Base-by-base conservation (phyloP, 2,797 vertebrate species). In the Hipposideros larvatus region DNA sequence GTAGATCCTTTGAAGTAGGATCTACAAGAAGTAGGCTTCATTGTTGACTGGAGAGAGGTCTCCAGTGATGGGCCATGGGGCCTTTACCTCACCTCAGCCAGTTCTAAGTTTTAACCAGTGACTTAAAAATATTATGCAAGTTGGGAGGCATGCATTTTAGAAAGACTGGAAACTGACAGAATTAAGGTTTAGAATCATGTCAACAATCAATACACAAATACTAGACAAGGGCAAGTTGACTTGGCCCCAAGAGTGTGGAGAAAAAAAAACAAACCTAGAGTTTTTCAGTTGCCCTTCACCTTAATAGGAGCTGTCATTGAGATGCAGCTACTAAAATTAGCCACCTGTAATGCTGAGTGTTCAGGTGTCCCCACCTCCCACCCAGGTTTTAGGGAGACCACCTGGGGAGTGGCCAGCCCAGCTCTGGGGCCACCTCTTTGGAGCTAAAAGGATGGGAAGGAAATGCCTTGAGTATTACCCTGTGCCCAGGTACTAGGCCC, bases 21-120 rank as follows among this genome's bases (percentile, higher is more conserved):
- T 43, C 43, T 43, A 43, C 43, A 43, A 6, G 43, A 43, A 43
- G 43, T 43, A 43, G 46, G 83, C 75, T 78, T 37, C 15, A 1
- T 8, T 37, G 46, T 21, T 59, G 21, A 28, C 11, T 21, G 84
- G 21, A 66, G 86, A 63, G 77, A 41, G 48, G 10, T 41, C 41
- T 68, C 89, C 18, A 41, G n/a, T 2, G 21, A 31, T 22, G n/a
- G 41, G 34, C n/a, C 53, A 8, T 1, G 28, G 43, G 13, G 14
- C 48, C 65, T 53, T 37, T 7, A 41, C 46, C 31, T 34, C n/a
- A 75, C 78, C 65, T 68, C 31, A 61, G n/a, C 19, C 51, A 63
- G 22, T 24, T n/a, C 65, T n/a, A 74, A 78, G n/a, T 65, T 74
- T 90, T 22, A 79, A 48, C 82, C 73, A 57, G 28, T 89, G 91